A percentile compares a stretch with the other conserved stretches of the same genome.
Conservation (phyloP, 1,140 invertebrate genomes). For the Vanessa tameamea region DNA sequence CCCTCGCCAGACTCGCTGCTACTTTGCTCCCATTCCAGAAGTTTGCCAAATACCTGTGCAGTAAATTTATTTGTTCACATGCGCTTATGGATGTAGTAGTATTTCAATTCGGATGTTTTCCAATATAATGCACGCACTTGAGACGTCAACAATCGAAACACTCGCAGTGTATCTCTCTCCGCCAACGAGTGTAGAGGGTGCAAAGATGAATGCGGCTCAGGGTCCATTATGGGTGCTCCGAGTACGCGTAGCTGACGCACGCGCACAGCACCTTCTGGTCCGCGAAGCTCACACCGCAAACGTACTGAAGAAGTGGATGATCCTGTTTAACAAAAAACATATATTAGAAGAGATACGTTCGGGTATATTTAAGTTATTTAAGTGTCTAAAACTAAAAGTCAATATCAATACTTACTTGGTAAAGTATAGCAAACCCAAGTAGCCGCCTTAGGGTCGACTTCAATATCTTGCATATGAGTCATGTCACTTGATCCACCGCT, state of each 20-base stretch:
- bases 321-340: slow-evolving; percentile 32
- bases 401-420: slow-evolving; percentile 78
- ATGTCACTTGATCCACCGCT: slow-evolving; percentile 91
- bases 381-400: background rate
- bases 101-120: background rate
- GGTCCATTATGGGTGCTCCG: slow-evolving; percentile 78
- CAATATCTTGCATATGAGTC: slow-evolving; percentile 88
- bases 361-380: background rate
- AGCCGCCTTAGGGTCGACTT: slow-evolving; percentile 89
- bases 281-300: slow-evolving; percentile 92
- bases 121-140: slow-evolving; percentile 81
- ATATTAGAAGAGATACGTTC: background rate
- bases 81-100: background rate
- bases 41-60: slow-evolving; percentile 92
- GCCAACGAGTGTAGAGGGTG: slow-evolving; percentile 92
- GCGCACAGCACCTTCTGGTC: slow-evolving; percentile 93
- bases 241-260: slow-evolving; percentile 91
- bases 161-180: slow-evolving; percentile 94
- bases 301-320: slow-evolving; percentile 47
- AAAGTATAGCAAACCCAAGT: slow-evolving; percentile 94
- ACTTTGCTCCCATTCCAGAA: slow-evolving; percentile 82
- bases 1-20: slow-evolving; percentile 63
- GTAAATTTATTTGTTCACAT: no score
- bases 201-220: slow-evolving; percentile 82
- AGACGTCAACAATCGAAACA: slow-evolving; percentile 96